A percentile compares a stretch with the other conserved stretches of the same genome.
Conservation (phyloP, 2,888 invertebrate species). For the Xylocampa areola region DNA sequence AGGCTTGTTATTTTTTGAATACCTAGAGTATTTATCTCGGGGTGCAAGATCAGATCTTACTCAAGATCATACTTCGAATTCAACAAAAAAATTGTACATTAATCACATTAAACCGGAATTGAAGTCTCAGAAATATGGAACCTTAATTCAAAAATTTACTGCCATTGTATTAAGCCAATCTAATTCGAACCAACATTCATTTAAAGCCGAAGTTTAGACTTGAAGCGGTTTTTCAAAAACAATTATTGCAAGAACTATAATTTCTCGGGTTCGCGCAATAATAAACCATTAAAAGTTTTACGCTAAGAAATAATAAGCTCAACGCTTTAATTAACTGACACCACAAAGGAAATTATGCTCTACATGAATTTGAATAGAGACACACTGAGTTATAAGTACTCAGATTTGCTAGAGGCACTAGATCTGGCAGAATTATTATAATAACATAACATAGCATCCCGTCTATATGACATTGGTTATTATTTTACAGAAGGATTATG, state of each 20-base stretch:
- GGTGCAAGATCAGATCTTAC: too few species aligned
- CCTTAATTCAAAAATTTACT: conserved; percentile 3
- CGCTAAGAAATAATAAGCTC: conserved; percentile 37
- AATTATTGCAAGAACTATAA: conserved; percentile 36
- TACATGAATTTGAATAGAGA: conserved; percentile 29
- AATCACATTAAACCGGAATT: too few species aligned
- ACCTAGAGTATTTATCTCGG: too few species aligned
- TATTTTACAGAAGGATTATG: too few species aligned
- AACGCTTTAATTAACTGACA: conserved; percentile 49
- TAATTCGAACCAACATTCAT: conserved; percentile 29
- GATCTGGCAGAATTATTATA: neutral
- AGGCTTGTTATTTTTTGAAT: too few species aligned
- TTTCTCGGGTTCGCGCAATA: conserved; percentile 31
- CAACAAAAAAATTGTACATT: too few species aligned
- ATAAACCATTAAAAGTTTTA: conserved; percentile 40
- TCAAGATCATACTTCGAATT: too few species aligned
- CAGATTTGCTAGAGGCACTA: neutral
- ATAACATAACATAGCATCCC: too few species aligned
- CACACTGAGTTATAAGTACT: conserved; percentile 26
- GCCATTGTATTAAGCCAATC: conserved; percentile 13
- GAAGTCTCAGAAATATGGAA: too few species aligned
- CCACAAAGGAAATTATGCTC: conserved; percentile 41
- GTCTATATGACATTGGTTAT: too few species aligned
- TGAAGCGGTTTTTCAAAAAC: conserved; percentile 16
- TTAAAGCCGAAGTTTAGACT: conserved; percentile 23